These are phyloP conservation scores for Plecturocebus donacophilus DNA, from an alignment of 2,113 vertebrate species.

Conservation along the genomic window DNA sequence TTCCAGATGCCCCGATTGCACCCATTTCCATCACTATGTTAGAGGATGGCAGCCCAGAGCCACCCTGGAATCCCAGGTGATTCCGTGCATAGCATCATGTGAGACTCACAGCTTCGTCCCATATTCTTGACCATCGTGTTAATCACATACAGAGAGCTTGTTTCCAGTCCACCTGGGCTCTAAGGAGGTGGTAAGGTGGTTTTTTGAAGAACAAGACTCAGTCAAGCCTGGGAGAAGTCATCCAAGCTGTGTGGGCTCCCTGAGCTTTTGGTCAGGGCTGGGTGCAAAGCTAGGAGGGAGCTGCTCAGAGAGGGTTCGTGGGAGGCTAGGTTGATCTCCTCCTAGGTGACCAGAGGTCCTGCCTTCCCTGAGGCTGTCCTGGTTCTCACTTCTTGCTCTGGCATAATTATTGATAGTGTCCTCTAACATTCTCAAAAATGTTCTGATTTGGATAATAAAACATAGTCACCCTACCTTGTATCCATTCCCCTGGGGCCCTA, in stretches of 20 bases:
- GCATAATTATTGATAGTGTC: too few species aligned
- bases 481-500: background rate
- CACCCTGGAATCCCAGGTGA: background rate
- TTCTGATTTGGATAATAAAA: background rate
- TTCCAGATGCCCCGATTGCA: background rate
- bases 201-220: background rate
- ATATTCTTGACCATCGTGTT: background rate
- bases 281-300: background rate
- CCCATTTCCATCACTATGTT: too few species aligned
- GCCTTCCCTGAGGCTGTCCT: background rate
- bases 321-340: background rate
- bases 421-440: background rate
- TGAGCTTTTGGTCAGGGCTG: background rate
- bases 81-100: background rate
- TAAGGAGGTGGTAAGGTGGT: background rate
- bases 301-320: background rate
- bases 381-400: background rate
- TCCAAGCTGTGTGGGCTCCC: accelerated
- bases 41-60: too few species aligned
- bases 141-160: accelerated
- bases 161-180: background rate
- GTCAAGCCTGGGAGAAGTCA: accelerated
- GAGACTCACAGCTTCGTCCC: background rate
- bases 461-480: background rate
- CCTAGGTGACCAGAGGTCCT: accelerated